phyloP scores from a whole-genome alignment of 2,113 vertebrate genomes.

The Xenopus borealis region DNA sequence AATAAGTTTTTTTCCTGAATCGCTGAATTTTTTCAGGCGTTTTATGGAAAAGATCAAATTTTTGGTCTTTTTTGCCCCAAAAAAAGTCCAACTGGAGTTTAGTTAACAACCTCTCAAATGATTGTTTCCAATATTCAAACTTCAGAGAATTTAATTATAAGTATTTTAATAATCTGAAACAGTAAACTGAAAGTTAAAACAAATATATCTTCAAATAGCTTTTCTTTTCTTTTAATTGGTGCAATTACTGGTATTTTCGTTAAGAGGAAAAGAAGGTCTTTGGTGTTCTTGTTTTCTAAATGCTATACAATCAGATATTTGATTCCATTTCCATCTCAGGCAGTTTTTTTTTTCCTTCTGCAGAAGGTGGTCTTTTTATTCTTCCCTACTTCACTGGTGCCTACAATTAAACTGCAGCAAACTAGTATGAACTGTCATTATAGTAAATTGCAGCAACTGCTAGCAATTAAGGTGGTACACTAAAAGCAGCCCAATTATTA shows the following conservation, averaged over 20 bases:
- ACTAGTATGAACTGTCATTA: slow-evolving; percentile 70
- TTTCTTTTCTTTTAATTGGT: slow-evolving; percentile 31
- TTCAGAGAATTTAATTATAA: no score
- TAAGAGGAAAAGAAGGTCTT: slow-evolving; percentile 17
- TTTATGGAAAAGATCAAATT: no score
- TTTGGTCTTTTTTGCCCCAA: no score
- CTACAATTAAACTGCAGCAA: slow-evolving; percentile 67
- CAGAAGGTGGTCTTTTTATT: slow-evolving; percentile 53
- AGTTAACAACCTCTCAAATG: no score
- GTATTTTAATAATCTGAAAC: neutral
- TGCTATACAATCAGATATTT: slow-evolving; percentile 42
- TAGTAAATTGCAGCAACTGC: slow-evolving; percentile 65
- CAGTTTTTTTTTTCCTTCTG: slow-evolving; percentile 51
- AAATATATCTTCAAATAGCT: slow-evolving; percentile 11
- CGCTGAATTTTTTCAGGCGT: no score
- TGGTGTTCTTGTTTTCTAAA: slow-evolving; percentile 48
- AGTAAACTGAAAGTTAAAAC: slow-evolving; percentile 11
- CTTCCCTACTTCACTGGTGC: slow-evolving; percentile 64
- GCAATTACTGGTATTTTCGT: slow-evolving; percentile 34
- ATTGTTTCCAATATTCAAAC: no score
- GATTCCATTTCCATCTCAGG: slow-evolving; percentile 41
- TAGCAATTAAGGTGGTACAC: slow-evolving; percentile 59
- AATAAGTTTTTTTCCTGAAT: no score
- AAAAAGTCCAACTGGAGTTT: no score
- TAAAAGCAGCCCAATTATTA: slow-evolving; percentile 52